Percentiles rank a stretch among this genome's conserved stretches.
Conservation (phyloP, 2,888 invertebrate genomes). For the Agrochola circellaris region DNA sequence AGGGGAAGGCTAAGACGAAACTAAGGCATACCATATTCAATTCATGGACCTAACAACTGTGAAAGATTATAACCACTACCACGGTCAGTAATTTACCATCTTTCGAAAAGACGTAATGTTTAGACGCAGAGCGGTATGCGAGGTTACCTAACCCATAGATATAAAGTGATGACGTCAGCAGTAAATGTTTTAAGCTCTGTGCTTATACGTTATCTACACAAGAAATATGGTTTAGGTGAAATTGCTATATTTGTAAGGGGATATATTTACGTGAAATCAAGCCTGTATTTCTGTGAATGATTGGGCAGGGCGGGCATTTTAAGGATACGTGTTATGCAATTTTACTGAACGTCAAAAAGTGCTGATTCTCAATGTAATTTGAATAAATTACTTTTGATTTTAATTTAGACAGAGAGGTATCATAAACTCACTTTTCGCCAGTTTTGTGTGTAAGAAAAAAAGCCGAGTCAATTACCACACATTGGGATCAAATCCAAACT, state of each 20-base stretch:
- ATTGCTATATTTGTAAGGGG: too few relatives aligned
- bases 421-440: too few relatives aligned
- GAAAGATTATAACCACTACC: not conserved
- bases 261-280: too few relatives aligned
- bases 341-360: too few relatives aligned
- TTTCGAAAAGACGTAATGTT: slow-evolving; percentile 26
- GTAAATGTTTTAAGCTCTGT: not conserved
- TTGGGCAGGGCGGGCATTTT: not conserved
- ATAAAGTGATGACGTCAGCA: slow-evolving; percentile 40
- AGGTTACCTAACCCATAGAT: slow-evolving; percentile 28
- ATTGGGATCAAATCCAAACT: too few relatives aligned
- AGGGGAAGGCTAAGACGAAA: not conserved
- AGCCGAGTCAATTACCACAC: too few relatives aligned
- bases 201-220: slow-evolving; percentile 12
- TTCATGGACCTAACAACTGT: not conserved
- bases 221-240: not conserved
- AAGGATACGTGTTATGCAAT: too few relatives aligned
- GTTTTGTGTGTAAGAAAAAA: too few relatives aligned
- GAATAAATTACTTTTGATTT: too few relatives aligned
- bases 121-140: slow-evolving; percentile 46
- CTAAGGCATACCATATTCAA: not conserved
- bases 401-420: too few relatives aligned
- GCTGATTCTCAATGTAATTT: too few relatives aligned
- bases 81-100: not conserved
- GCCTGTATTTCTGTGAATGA: not conserved